Evolutionary conservation across 2,888 invertebrate species (phyloP).

Genomic region (Coremacera marginata): DNA sequence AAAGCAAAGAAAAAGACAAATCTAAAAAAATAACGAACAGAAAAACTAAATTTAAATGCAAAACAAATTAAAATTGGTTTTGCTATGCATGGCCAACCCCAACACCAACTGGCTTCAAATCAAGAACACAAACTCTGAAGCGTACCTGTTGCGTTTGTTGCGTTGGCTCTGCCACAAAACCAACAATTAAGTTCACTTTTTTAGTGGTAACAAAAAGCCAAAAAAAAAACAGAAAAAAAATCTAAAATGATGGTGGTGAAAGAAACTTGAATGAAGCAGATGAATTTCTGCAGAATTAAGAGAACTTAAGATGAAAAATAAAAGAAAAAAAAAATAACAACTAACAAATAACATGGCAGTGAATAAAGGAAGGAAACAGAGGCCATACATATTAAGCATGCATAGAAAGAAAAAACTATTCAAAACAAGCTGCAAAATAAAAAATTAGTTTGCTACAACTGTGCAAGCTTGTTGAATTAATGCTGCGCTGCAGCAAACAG

Average conservation of each 20-base stretch:
- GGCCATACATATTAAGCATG: background rate
- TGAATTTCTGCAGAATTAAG: constrained; percentile 1
- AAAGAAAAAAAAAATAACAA: background rate
- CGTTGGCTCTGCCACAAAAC: constrained; percentile 6
- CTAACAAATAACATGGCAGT: background rate
- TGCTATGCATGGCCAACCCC: constrained; percentile 20
- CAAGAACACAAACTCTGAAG: background rate
- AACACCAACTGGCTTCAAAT: constrained; percentile 2
- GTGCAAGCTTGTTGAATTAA: background rate
- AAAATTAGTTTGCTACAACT: background rate
- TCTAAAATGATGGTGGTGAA: background rate
- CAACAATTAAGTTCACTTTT: constrained; percentile 33
- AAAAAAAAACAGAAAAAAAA: background rate
- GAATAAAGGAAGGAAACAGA: background rate
- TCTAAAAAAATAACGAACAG: background rate
- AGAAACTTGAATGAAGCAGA: constrained; percentile 8
- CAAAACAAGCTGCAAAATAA: background rate
- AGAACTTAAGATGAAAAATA: background rate
- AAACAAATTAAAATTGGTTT: constrained; percentile 35
- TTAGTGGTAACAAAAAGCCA: background rate
- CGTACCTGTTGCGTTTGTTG: background rate
- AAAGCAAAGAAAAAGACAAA: background rate
- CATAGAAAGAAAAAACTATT: background rate
- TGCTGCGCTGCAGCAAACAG: background rate
- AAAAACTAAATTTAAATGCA: constrained; percentile 20